Evolutionary conservation across 1,140 invertebrate species (phyloP), one percentile per base, ranked within the genome.

Genomic region (Melitaea cinxia): DNA sequence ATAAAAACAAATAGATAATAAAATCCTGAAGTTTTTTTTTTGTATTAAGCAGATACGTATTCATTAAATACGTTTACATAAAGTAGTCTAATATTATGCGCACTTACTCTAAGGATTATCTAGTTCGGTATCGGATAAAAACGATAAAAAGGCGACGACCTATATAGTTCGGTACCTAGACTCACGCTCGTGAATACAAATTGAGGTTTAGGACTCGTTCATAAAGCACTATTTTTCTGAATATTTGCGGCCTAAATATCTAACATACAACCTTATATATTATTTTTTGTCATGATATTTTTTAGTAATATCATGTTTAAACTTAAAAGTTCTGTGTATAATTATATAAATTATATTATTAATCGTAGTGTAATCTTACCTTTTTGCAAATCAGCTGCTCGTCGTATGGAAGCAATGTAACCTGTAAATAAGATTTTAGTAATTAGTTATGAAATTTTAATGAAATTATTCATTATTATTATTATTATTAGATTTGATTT

Each of bases 331-430:
- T 26, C n/a, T n/a, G n/a, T 26, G 6, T 26, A 26, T 26, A 26
- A 26, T 4, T 26, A 26, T 26, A 26, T 26, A 26, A 26, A 26
- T 26, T 4, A 26, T 26, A 26, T 4, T 26, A 26, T 26, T 26
- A 26, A 26, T 4, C 2, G 2, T 6, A 26, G 24, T 26, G 24
- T 14, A 52, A 21, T 39, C 75, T 78, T 84, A 88, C 83, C 83
- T 86, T 81, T 81, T 78, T 65, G 78, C 83, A 84, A 86, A 86
- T 88, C 80, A 88, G 84, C 79, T 79, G 58, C 71, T 69, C 65
- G 70, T 71, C 72, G 75, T 66, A 73, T 78, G 74, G 73, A 73
- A 70, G 82, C 73, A 78, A 80, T 73, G 81, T 69, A 79, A 86
- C 75, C 85, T 86, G 83, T 60, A 81, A 88, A 82, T 65, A 83